Conservation (phyloP, 2,888 invertebrate species). For the Nymphalis polychloros region DNA sequence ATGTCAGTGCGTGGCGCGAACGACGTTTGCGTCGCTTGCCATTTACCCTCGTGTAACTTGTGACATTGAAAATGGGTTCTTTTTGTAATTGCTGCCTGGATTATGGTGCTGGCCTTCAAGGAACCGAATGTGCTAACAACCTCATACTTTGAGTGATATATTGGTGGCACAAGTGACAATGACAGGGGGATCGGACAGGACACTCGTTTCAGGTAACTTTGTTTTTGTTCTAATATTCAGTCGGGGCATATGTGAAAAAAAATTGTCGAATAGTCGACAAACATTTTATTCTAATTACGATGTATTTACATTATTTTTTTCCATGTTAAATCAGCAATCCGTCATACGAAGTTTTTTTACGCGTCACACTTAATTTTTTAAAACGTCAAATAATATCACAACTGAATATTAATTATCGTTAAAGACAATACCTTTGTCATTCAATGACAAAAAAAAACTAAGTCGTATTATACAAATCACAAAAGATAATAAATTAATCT, state of each 20-base stretch:
- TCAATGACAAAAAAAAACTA: not conserved
- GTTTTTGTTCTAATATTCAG: slow-evolving; percentile 62
- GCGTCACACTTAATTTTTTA: not conserved
- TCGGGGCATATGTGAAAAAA: slow-evolving; percentile 38
- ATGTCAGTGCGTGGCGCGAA: slow-evolving; percentile 62
- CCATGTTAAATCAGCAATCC: not conserved
- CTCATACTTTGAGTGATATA: slow-evolving; percentile 57
- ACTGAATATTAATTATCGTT: not conserved
- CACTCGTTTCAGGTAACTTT: slow-evolving; percentile 68
- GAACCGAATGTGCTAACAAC: slow-evolving; percentile 58
- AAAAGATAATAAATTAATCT: too few relatives aligned
- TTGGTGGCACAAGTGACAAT: slow-evolving; percentile 56
- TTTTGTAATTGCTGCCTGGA: slow-evolving; percentile 81
- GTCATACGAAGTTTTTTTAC: too few relatives aligned
- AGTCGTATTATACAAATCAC: too few relatives aligned
- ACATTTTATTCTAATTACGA: not conserved
- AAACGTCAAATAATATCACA: not conserved
- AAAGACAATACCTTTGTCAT: slow-evolving; percentile 10
- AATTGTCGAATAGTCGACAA: slow-evolving; percentile 6
- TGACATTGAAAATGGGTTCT: slow-evolving; percentile 81
- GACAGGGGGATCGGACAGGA: slow-evolving; percentile 73
- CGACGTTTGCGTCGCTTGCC: slow-evolving; percentile 59
- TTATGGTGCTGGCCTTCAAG: slow-evolving; percentile 71
- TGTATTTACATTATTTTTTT: not conserved
- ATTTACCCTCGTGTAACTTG: slow-evolving; percentile 75